phyloP scores from a whole-genome alignment of 1,140 invertebrate species.

The Trachelipus rathkii region DNA sequence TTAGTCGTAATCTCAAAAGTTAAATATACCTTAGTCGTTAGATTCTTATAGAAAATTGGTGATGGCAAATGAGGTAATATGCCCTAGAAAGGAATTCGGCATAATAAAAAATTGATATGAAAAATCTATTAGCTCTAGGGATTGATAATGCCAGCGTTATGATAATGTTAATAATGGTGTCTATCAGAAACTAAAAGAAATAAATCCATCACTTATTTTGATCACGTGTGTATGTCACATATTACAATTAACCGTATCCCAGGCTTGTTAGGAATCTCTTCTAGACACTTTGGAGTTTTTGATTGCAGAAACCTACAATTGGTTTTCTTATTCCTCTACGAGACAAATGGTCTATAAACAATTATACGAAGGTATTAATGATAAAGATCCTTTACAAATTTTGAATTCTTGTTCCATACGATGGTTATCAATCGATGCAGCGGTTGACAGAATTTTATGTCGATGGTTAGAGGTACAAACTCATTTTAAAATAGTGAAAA shows the following conservation, averaged over 20 bases:
- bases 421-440: too few relatives aligned
- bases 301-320: background rate
- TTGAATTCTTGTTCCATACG: too few relatives aligned
- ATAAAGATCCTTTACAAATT: too few relatives aligned
- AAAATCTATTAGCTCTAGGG: slow-evolving; percentile 11
- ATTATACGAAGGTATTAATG: background rate
- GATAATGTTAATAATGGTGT: slow-evolving; percentile 10
- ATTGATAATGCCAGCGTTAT: slow-evolving; percentile 18
- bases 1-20: background rate
- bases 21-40: background rate
- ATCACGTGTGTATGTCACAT: background rate
- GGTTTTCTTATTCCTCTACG: background rate
- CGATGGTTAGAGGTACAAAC: too few relatives aligned
- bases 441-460: too few relatives aligned
- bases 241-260: background rate
- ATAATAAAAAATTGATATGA: background rate
- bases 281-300: background rate
- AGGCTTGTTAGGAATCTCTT: background rate
- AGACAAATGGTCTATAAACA: background rate
- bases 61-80: background rate
- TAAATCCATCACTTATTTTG: background rate
- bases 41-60: slow-evolving; percentile 16
- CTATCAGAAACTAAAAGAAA: background rate
- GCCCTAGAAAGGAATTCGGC: background rate
- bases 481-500: too few relatives aligned